phyloP scores from a whole-genome alignment of 2,113 vertebrate genomes.

The human (Homo sapiens) region GRCh38 chr11:41923501-41924000 shows the following conservation, averaged over 20 bases:
- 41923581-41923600: background rate
- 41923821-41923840: slow-evolving; percentile 44
- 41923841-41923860: slow-evolving; percentile 41
- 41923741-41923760: slow-evolving; percentile 7
- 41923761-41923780: background rate
- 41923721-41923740: slow-evolving; percentile 40
- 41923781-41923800: background rate
- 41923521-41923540: background rate
- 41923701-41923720: slow-evolving; percentile 44
- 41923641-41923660: slow-evolving; percentile 47
- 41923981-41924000: background rate
- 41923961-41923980: background rate
- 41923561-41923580: background rate
- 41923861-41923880: slow-evolving; percentile 42
- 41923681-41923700: slow-evolving; percentile 6
- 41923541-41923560: background rate
- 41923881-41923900: background rate
- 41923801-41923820: slow-evolving; percentile 59
- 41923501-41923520: background rate
- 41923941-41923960: background rate
- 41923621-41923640: background rate
- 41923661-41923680: background rate
- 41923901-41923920: background rate
- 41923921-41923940: background rate
- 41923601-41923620: slow-evolving; percentile 12